A percentile compares a stretch with the other conserved stretches of the same genome.
These are phyloP conservation scores for Drosophila rellima DNA, from an alignment of 2,888 invertebrate genomes.

Conservation along the genomic window DNA sequence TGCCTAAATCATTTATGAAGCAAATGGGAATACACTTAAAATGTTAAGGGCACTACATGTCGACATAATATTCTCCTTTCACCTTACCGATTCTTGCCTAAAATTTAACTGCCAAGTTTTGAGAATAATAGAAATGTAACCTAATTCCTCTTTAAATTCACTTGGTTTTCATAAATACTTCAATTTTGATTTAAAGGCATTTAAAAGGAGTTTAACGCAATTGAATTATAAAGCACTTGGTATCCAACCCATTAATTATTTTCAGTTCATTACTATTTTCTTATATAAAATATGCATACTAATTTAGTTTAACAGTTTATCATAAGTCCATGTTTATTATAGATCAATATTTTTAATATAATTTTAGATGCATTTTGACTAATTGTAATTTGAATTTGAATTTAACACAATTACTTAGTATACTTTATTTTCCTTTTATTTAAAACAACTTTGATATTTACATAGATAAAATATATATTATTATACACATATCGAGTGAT, in stretches of 20 bases:
- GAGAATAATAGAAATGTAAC: not conserved
- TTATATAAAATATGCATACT: not conserved
- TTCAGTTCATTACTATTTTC: too few species aligned
- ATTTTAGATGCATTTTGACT: too few species aligned
- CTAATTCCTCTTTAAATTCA: not conserved
- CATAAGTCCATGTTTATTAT: too few species aligned
- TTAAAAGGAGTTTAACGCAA: too few species aligned
- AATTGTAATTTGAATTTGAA: not conserved
- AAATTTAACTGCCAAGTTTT: not conserved
- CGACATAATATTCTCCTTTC: slow-evolving; percentile 1
- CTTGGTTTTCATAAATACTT: not conserved
- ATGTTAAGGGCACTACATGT: not conserved
- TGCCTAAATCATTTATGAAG: slow-evolving; percentile 21
- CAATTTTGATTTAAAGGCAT: not conserved
- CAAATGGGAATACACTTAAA: slow-evolving; percentile 20
- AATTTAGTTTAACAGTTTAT: too few species aligned
- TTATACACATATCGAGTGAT: too few species aligned
- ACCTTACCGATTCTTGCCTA: slow-evolving; percentile 2
- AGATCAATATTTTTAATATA: too few species aligned
- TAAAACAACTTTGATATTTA: too few species aligned
- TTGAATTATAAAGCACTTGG: too few species aligned
- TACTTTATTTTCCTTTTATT: too few species aligned
- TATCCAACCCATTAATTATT: too few species aligned
- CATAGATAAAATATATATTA: too few species aligned
- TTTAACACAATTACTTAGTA: not conserved